Percentiles rank a stretch among this genome's conserved stretches.
These are phyloP conservation scores for Esperia sulphurella DNA, from an alignment of 2,888 invertebrate species.

Conservation along the genomic window DNA sequence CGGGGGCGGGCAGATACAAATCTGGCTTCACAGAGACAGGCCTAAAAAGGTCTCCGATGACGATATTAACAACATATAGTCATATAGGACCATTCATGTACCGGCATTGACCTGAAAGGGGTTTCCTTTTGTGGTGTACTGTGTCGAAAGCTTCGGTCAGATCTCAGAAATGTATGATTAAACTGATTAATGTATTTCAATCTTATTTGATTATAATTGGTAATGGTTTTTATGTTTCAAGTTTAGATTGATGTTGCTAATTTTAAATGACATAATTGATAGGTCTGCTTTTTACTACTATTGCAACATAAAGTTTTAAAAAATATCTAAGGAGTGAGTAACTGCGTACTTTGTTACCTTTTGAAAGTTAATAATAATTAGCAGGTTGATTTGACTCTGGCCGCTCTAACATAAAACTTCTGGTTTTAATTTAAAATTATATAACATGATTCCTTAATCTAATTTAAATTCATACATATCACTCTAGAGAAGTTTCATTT, in stretches of 20 bases:
- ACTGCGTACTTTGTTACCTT: no score
- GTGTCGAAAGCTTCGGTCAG: conserved; percentile 50
- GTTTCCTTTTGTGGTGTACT: conserved; percentile 49
- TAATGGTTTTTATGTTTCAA: background rate
- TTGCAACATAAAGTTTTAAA: background rate
- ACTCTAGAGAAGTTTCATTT: no score
- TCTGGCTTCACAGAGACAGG: conserved; percentile 44
- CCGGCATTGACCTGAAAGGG: conserved; percentile 61
- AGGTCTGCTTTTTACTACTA: background rate
- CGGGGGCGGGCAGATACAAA: conserved; percentile 49
- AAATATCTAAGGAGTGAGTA: no score
- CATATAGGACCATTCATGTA: conserved; percentile 28
- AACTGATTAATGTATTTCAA: conserved; percentile 5
- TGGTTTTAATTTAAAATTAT: no score
- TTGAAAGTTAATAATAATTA: no score
- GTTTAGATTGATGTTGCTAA: background rate
- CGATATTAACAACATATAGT: conserved; percentile 34
- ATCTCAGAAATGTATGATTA: conserved; percentile 23
- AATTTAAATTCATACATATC: no score
- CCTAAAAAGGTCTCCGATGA: conserved; percentile 62
- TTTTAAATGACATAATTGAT: background rate
- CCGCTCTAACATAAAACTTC: no score
- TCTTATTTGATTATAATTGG: background rate
- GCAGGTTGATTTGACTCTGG: no score
- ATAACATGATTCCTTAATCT: no score